A percentile compares a stretch with the other conserved stretches of the same genome.
Evolutionary conservation across 2,888 invertebrate genomes (phyloP).

Genomic region (Quadriops clusia): DNA sequence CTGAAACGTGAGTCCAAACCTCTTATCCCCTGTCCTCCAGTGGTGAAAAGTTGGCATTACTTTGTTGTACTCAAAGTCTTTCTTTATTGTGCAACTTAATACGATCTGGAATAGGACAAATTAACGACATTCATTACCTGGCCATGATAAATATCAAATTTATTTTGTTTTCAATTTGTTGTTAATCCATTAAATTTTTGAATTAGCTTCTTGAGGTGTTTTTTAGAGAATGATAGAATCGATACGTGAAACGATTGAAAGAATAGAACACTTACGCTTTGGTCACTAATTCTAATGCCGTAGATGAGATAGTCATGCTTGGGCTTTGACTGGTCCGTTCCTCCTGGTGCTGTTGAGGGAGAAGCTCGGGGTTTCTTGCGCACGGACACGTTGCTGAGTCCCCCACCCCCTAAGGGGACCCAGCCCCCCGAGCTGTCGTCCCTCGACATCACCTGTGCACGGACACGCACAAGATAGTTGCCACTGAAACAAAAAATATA

Average conservation of each 20-base stretch:
- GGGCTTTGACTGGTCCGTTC: conserved; percentile 40
- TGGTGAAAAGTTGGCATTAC: conserved; percentile 98
- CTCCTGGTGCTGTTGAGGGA: conserved; percentile 18
- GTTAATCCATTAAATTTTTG: too few species aligned
- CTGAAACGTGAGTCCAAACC: conserved; percentile 92
- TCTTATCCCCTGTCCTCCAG: conserved; percentile 91
- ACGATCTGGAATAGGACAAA: conserved; percentile 55
- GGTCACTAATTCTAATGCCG: conserved; percentile 86
- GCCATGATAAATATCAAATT: too few species aligned
- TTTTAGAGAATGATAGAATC: too few species aligned
- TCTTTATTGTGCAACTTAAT: conserved; percentile 86
- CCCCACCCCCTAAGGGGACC: conserved; percentile 89
- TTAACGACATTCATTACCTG: too few species aligned
- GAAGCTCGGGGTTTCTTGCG: conserved; percentile 53
- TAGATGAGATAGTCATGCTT: conserved; percentile 86
- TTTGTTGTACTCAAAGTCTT: conserved; percentile 93
- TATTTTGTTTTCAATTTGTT: too few species aligned
- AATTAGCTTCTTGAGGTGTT: too few species aligned
- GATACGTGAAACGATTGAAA: conserved; percentile 17
- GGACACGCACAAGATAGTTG: conserved; percentile 88
- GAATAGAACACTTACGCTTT: conserved; percentile 54
- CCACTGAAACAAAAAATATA: conserved; percentile 50
- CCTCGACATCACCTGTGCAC: conserved; percentile 97
- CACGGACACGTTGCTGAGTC: conserved; percentile 86
- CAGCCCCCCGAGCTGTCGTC: conserved; percentile 96